Percentiles rank a stretch among this genome's conserved stretches.
These are phyloP conservation scores for Dipus sagitta DNA, from an alignment of 2,797 vertebrate species.

Conservation along the genomic window DNA sequence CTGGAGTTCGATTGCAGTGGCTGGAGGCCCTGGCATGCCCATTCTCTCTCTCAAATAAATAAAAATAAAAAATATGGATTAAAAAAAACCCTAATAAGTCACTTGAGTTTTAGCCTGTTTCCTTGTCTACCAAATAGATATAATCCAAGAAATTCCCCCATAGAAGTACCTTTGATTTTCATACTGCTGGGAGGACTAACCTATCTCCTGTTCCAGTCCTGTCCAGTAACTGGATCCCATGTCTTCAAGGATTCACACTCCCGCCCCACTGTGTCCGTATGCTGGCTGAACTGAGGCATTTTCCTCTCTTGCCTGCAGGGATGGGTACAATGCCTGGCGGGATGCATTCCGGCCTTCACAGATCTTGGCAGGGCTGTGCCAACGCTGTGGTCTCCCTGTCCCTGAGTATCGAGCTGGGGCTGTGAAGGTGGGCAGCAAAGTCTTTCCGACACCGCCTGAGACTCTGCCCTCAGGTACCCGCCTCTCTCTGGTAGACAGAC, in stretches of 20 bases:
- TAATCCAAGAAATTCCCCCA: neutral
- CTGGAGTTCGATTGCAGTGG: no score
- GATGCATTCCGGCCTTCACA: constrained; percentile 93
- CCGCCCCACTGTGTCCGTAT: neutral
- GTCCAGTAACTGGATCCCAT: neutral
- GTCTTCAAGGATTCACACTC: neutral
- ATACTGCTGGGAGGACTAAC: neutral
- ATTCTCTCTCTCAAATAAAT: no score
- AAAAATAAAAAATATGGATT: no score
- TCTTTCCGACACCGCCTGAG: constrained; percentile 94
- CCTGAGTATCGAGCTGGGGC: constrained; percentile 93
- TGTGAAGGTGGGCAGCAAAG: constrained; percentile 96
- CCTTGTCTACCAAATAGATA: neutral
- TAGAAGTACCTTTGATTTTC: constrained; percentile 33
- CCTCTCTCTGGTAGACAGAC: neutral
- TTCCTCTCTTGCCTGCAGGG: constrained; percentile 84
- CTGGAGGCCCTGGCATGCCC: no score
- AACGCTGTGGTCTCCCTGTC: constrained; percentile 89
- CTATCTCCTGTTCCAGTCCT: neutral
- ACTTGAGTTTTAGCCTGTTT: neutral
- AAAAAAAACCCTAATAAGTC: neutral
- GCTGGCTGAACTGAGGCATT: neutral
- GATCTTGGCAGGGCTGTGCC: constrained; percentile 94
- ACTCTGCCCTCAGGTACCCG: constrained; percentile 92
- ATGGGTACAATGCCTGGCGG: constrained; percentile 94